Conservation (phyloP, 2,888 invertebrate species). For the Acleris literana region DNA sequence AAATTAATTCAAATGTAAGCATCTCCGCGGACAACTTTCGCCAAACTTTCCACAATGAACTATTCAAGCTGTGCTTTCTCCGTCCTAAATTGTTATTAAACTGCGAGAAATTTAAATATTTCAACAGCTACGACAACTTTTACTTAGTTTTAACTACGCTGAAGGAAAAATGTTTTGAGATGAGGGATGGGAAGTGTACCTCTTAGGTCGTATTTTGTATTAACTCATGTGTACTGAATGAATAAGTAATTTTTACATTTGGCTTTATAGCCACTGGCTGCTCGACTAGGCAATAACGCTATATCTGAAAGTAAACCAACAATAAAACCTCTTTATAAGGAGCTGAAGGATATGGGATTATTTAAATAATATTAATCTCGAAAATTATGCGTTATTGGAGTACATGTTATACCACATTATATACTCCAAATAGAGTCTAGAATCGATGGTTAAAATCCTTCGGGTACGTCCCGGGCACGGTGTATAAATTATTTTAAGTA, state of each 20-base stretch:
- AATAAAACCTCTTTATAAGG: no score
- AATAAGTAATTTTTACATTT: not conserved
- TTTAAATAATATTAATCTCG: no score
- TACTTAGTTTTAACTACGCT: conserved; percentile 16
- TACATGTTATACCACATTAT: no score
- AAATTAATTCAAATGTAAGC: conserved; percentile 37
- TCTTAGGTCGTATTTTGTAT: not conserved
- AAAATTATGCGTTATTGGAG: no score
- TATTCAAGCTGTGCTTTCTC: conserved; percentile 37
- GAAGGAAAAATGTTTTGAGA: not conserved
- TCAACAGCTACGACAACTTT: conserved; percentile 29
- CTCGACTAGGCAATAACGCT: no score
- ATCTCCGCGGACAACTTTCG: conserved; percentile 31
- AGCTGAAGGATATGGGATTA: no score
- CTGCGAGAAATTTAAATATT: conserved; percentile 34
- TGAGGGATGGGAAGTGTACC: not conserved
- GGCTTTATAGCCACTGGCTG: not conserved
- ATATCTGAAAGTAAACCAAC: no score
- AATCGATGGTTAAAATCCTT: no score
- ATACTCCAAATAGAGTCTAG: no score
- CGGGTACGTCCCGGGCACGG: no score
- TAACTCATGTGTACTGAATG: no score
- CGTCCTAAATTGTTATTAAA: conserved; percentile 36
- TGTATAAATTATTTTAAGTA: no score
- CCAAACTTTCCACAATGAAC: conserved; percentile 34